Evolutionary conservation across 2,113 vertebrate genomes (phyloP).

Genomic region (Mesitornis unicolor): DNA sequence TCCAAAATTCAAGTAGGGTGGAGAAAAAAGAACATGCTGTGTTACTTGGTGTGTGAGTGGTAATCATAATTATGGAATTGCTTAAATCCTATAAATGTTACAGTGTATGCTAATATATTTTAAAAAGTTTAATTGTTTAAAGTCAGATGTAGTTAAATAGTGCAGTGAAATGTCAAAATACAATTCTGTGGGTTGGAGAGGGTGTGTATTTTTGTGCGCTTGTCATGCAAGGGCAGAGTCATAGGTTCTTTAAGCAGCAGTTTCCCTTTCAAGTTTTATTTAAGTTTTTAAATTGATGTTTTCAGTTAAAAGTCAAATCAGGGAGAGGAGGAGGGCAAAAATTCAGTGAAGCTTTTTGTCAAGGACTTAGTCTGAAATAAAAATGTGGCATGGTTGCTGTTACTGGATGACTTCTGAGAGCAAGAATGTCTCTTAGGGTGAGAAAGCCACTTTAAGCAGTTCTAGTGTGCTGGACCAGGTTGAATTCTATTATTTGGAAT

Average conservation of each 20-base stretch:
- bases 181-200: background rate
- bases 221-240: background rate
- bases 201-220: background rate
- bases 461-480: background rate
- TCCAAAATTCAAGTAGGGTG: background rate
- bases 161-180: background rate
- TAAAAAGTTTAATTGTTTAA: background rate
- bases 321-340: background rate
- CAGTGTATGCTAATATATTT: background rate
- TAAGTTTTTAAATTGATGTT: background rate
- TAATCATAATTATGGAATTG: background rate
- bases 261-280: background rate
- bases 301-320: background rate
- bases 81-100: background rate
- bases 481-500: background rate
- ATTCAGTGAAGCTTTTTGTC: background rate
- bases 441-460: background rate
- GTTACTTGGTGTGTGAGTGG: background rate
- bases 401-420: background rate
- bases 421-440: background rate
- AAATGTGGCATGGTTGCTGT: background rate
- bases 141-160: background rate
- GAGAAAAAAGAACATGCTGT: background rate
- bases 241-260: background rate
- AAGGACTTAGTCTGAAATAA: background rate